A percentile compares a stretch with the other conserved stretches of the same genome.
Evolutionary conservation across 2,113 vertebrate species (phyloP).

Genomic region (Ploceus nigricollis): DNA sequence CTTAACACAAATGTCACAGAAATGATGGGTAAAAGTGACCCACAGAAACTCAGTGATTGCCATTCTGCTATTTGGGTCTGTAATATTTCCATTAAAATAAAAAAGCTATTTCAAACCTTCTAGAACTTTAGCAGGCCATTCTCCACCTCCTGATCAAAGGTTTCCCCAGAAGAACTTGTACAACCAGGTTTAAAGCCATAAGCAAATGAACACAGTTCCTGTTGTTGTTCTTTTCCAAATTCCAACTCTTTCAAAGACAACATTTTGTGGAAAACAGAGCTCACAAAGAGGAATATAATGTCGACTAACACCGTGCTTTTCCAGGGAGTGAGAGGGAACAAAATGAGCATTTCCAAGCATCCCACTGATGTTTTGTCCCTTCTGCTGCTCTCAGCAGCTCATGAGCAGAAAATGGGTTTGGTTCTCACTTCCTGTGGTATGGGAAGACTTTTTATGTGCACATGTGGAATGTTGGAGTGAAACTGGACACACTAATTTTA

Average conservation of each 20-base stretch:
- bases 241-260: neutral
- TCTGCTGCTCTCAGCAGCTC: no score
- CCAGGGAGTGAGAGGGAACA: no score
- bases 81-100: neutral
- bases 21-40: accelerated
- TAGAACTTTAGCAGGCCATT: neutral
- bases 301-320: no score
- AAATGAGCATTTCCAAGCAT: no score
- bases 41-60: neutral
- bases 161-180: neutral
- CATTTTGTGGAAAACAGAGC: neutral
- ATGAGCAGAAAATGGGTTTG: no score
- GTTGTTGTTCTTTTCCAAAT: neutral
- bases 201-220: neutral
- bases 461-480: no score
- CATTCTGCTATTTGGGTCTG: accelerated
- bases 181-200: neutral
- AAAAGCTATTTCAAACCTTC: neutral
- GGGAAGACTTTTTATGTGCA: no score
- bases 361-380: no score
- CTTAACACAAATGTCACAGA: neutral
- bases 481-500: no score
- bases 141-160: neutral
- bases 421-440: no score
- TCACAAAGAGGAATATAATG: no score